A percentile compares a stretch with the other conserved stretches of the same genome.
These are phyloP conservation scores for Pardalotus punctatus DNA, from an alignment of 2,113 vertebrate genomes.

Conservation along the genomic window DNA sequence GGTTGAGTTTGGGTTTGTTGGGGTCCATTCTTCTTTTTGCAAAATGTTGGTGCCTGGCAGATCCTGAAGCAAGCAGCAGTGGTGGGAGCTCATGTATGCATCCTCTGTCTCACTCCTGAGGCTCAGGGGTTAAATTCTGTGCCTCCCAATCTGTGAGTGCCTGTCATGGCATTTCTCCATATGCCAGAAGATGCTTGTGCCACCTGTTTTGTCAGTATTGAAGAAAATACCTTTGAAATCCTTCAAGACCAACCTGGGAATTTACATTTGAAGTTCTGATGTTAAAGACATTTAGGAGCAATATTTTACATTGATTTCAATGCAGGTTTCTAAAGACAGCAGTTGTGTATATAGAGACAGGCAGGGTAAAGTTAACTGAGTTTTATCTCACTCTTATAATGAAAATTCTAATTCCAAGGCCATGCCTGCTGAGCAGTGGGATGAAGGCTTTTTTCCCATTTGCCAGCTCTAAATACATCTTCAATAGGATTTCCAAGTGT, in stretches of 20 bases:
- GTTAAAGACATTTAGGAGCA: background rate
- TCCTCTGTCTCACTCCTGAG: background rate
- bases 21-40: background rate
- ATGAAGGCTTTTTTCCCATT: background rate
- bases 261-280: background rate
- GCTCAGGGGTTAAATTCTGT: background rate
- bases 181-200: background rate
- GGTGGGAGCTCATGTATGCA: background rate
- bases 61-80: background rate
- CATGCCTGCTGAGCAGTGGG: background rate
- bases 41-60: background rate
- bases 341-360: background rate
- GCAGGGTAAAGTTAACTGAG: background rate
- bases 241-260: background rate
- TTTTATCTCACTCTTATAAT: background rate
- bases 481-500: background rate
- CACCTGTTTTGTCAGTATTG: background rate
- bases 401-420: background rate
- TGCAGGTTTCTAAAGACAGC: background rate
- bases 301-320: background rate
- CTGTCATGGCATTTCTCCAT: background rate
- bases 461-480: background rate
- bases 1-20: background rate
- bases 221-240: background rate
- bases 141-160: background rate